Conservation (phyloP, 2,113 vertebrate genomes). For the Leucopsar rothschildi region DNA sequence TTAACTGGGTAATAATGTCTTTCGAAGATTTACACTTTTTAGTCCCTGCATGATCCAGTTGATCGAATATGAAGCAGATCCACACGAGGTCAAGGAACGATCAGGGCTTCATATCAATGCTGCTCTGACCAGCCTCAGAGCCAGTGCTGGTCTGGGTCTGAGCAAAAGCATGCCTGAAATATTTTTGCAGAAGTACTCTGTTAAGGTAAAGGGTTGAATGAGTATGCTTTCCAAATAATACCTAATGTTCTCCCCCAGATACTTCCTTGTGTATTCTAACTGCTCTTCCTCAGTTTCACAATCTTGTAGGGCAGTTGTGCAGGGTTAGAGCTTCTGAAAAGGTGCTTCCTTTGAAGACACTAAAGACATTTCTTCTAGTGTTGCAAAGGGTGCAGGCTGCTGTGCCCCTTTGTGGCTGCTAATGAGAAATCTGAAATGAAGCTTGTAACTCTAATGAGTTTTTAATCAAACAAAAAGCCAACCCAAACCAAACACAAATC, state of each 20-base stretch:
- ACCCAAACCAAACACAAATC: background rate
- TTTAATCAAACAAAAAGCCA: background rate
- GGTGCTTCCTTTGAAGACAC: background rate
- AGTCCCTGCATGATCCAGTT: background rate
- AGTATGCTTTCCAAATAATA: background rate
- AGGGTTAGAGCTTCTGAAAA: background rate
- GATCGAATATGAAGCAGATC: background rate
- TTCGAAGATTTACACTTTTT: background rate
- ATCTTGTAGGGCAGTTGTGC: background rate
- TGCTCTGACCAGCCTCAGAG: background rate
- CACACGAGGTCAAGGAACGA: fast-evolving
- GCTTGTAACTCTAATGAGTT: background rate
- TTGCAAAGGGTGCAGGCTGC: background rate
- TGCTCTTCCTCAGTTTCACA: background rate
- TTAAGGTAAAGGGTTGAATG: background rate
- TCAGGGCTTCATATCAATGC: background rate
- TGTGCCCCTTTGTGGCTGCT: background rate
- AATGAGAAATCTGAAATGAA: background rate
- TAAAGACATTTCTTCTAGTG: background rate
- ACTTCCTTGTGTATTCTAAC: background rate
- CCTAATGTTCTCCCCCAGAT: background rate
- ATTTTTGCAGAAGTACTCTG: background rate
- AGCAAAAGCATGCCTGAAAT: background rate
- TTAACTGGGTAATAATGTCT: background rate
- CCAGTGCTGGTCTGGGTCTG: background rate